These are phyloP conservation scores for Rhagoletis zephyria DNA, from an alignment of 1,140 invertebrate species.

Conservation along the genomic window DNA sequence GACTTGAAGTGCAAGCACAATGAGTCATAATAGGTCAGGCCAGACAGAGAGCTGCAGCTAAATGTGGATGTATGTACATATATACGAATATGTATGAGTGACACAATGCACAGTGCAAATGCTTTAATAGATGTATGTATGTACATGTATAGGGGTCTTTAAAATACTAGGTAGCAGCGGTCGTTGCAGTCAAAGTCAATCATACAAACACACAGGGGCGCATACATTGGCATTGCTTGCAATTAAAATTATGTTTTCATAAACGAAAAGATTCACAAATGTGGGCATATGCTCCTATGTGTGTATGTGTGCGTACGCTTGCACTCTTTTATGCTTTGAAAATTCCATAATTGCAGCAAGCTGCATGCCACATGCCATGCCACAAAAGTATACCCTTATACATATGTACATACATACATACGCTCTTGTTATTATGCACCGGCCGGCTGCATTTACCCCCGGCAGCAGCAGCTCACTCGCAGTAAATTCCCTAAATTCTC, in stretches of 20 bases:
- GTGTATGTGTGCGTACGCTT: neutral
- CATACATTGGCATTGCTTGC: neutral
- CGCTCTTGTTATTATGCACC: neutral
- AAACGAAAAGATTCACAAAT: conserved; percentile 19
- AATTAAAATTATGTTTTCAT: conserved; percentile 52
- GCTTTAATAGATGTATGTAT: neutral
- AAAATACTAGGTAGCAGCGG: neutral
- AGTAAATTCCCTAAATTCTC: conserved; percentile 28
- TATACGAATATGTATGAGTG: neutral
- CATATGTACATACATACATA: neutral
- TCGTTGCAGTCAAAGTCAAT: neutral
- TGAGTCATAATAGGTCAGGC: neutral
- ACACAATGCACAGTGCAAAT: neutral
- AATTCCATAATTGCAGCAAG: conserved; percentile 18
- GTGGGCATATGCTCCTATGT: neutral
- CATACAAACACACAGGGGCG: neutral
- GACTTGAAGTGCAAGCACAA: neutral
- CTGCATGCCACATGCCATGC: conserved; percentile 45
- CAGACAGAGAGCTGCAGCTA: neutral
- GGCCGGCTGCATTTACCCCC: neutral
- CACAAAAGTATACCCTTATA: neutral
- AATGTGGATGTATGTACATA: too few species aligned
- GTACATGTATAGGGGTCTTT: neutral
- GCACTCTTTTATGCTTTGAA: conserved; percentile 9
- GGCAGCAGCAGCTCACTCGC: neutral